These are phyloP conservation scores for Neelides sp. DNA, from an alignment of 1,140 invertebrate genomes.

Conservation along the genomic window DNA sequence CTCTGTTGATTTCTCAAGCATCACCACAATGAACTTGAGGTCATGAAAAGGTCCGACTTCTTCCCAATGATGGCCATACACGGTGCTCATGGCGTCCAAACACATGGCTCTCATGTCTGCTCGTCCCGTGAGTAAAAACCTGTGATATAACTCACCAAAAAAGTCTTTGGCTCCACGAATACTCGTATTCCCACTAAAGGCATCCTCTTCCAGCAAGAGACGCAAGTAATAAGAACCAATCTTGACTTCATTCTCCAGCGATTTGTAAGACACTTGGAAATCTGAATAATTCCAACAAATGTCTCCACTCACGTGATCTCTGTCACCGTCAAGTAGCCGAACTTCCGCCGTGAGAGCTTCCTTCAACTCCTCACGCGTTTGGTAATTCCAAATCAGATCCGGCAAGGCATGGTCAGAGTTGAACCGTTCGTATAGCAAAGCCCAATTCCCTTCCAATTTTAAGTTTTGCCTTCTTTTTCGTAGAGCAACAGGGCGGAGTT, in stretches of 20 bases:
- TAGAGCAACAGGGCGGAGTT: slow-evolving; percentile 69
- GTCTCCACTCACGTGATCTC: slow-evolving; percentile 61
- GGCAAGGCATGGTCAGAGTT: slow-evolving; percentile 85
- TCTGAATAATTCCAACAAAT: slow-evolving; percentile 98
- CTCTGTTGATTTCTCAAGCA: slow-evolving; percentile 73
- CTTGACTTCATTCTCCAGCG: slow-evolving; percentile 88
- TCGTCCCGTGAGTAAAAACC: slow-evolving; percentile 82
- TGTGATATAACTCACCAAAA: slow-evolving; percentile 96
- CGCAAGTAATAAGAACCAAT: slow-evolving; percentile 97
- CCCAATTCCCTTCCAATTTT: slow-evolving; percentile 85
- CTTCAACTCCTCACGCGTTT: slow-evolving; percentile 87
- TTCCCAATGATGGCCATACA: slow-evolving; percentile 87
- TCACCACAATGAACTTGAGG: slow-evolving; percentile 88
- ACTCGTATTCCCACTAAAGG: slow-evolving; percentile 26
- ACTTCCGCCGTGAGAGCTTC: slow-evolving; percentile 89
- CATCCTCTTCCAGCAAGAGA: slow-evolving; percentile 77
- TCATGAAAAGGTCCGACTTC: slow-evolving; percentile 96
- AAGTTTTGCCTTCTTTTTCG: slow-evolving; percentile 78
- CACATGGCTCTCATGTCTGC: slow-evolving; percentile 90
- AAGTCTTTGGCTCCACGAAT: slow-evolving; percentile 55
- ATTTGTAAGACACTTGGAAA: slow-evolving; percentile 86
- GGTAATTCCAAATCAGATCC: slow-evolving; percentile 96
- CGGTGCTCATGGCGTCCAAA: slow-evolving; percentile 69
- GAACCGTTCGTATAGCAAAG: slow-evolving; percentile 91
- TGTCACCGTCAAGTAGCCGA: slow-evolving; percentile 72